Evolutionary conservation across 2,113 vertebrate species (phyloP).

Genomic region (Probosciger aterrimus): DNA sequence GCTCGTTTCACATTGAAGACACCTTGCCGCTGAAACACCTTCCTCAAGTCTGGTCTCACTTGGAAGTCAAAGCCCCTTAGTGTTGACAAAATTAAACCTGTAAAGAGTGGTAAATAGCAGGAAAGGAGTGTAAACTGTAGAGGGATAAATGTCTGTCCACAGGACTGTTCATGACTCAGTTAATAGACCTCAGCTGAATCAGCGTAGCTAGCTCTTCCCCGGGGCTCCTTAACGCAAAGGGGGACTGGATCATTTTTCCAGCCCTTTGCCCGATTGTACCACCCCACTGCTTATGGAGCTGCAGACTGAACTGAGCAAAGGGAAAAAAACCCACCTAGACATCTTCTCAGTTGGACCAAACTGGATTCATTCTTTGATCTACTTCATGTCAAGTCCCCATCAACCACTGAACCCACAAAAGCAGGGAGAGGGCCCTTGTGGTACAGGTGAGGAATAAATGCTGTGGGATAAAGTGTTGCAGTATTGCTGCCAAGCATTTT

Average conservation of each 20-base stretch:
- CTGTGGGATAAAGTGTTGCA: background rate
- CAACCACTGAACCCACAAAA: background rate
- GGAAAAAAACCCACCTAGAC: background rate
- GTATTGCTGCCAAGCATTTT: background rate
- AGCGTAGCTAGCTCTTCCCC: background rate
- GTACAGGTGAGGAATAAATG: background rate
- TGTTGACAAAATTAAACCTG: background rate
- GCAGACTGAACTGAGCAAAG: background rate
- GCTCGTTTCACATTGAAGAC: background rate
- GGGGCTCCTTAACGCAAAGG: background rate
- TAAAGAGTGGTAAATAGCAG: background rate
- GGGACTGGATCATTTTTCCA: background rate
- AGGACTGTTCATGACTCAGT: background rate
- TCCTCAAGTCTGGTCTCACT: background rate
- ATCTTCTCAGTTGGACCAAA: background rate
- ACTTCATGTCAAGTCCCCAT: background rate
- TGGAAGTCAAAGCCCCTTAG: background rate
- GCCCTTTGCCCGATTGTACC: fast-evolving
- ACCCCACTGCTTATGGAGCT: background rate
- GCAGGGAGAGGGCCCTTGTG: background rate
- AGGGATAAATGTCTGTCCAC: background rate
- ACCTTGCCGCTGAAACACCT: background rate
- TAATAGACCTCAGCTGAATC: background rate
- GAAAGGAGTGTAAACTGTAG: background rate
- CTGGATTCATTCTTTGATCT: background rate